A percentile compares a stretch with the other conserved stretches of the same genome.
phyloP scores from a whole-genome alignment of 2,113 vertebrate genomes.

The Charadrius vociferus region DNA sequence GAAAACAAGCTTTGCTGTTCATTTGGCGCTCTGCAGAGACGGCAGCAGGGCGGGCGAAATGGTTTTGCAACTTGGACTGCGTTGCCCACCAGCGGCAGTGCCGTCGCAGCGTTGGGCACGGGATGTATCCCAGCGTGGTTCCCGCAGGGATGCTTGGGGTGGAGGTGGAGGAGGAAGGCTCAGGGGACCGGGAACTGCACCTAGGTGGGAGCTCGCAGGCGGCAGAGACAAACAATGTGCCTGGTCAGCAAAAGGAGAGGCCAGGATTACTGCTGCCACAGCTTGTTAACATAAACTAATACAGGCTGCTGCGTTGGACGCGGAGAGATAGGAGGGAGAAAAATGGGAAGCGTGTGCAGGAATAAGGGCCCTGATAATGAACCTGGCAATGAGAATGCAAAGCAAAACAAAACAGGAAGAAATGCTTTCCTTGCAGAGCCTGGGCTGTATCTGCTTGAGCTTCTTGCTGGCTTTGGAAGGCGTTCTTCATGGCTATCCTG shows the following conservation, averaged over 20 bases:
- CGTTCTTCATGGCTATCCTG: background rate
- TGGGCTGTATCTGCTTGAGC: background rate
- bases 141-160: background rate
- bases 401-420: slow-evolving; percentile 41
- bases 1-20: background rate
- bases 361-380: slow-evolving; percentile 65
- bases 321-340: slow-evolving; percentile 34
- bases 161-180: background rate
- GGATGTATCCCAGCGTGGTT: background rate
- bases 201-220: background rate
- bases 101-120: background rate
- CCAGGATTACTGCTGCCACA: slow-evolving; percentile 46
- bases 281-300: slow-evolving; percentile 70
- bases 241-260: slow-evolving; percentile 48
- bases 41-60: rapidly evolving
- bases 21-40: background rate
- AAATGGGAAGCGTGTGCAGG: slow-evolving; percentile 60
- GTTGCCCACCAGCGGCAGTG: rapidly evolving
- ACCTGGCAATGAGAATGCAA: slow-evolving; percentile 59
- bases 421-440: background rate
- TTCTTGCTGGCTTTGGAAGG: background rate
- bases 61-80: rapidly evolving
- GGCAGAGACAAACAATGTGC: background rate
- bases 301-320: slow-evolving; percentile 1
- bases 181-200: background rate